Base-by-base conservation (phyloP, 2,113 vertebrate species). In the Zeus faber region DNA sequence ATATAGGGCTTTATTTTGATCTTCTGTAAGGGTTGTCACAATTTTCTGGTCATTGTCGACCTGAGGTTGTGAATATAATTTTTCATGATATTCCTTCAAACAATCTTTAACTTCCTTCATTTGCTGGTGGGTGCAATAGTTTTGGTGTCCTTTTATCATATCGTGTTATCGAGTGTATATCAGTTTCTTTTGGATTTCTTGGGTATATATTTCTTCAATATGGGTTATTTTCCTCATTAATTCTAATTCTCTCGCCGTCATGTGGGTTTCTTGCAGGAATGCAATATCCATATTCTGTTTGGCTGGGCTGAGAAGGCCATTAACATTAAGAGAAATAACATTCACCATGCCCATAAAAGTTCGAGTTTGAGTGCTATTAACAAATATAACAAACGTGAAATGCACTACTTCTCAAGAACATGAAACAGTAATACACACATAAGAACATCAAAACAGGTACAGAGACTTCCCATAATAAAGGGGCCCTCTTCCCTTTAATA, bases 171-270 rank as follows among this genome's bases (percentile, higher is more conserved):
- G 3, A 3, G 5, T 44, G 20, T 21, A 44, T 8, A 44, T 20
- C 41, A 44, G 7, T 44, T 44, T 44, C 17, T 44, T 44, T 21
- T 44, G 41, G 5, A 44, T 44, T 44, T 43, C 40, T 44, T 44
- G 41, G 5, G 11, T 21, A 9, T 44, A 44, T 44, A 44, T 21
- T 21, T 44, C 41, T 21, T 44, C 41, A 44, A 44, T 21, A 4
- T 44, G 41, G 18, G 20, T 44, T 44, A 5, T 44, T 44, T 44
- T 21, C 18, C 8, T 8, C 8, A 9, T 21, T 44, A 5, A 18
- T 44, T 44, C 41, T 5, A 18, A 44, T n/a, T 40, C 41, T 43
- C 27, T 29, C 8, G 27, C 17, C 27, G 27, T 29, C 27, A 29
- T 29, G 8, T 29, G 27, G 27, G 27, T 29, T 29, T 29, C 27